A percentile compares a stretch with the other conserved stretches of the same genome.
Evolutionary conservation across 2,888 invertebrate genomes (phyloP).

Genomic region (Drosophila buzzatii): DNA sequence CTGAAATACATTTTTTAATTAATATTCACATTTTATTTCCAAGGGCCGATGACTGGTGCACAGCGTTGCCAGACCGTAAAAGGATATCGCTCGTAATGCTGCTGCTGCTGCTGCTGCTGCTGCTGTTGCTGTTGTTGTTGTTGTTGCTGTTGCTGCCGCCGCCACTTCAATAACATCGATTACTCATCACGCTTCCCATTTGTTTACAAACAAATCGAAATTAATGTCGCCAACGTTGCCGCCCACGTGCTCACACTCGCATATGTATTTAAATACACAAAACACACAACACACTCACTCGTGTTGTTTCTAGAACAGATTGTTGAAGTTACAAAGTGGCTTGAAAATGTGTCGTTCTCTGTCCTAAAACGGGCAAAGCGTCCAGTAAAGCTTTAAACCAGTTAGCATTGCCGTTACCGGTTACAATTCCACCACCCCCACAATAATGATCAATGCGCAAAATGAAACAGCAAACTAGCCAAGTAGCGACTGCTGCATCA

Average conservation of each 20-base stretch:
- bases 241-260: conserved; percentile 48
- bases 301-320: conserved; percentile 37
- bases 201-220: conserved; percentile 74
- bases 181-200: conserved; percentile 65
- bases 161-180: conserved; percentile 49
- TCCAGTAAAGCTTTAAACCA: conserved; percentile 56
- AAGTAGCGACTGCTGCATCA: conserved; percentile 19
- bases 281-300: conserved; percentile 9
- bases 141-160: not conserved
- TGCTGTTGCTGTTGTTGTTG: no score
- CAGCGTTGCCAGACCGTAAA: conserved; percentile 38
- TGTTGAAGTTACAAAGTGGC: conserved; percentile 43
- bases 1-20: conserved; percentile 20
- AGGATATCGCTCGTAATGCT: conserved; percentile 42
- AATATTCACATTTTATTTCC: conserved; percentile 21
- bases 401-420: conserved; percentile 47
- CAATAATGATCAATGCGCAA: conserved; percentile 20
- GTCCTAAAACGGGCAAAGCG: conserved; percentile 66
- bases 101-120: conserved; percentile 1
- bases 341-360: conserved; percentile 41
- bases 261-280: not conserved
- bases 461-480: conserved; percentile 11
- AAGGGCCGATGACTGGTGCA: conserved; percentile 44
- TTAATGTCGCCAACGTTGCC: conserved; percentile 57
- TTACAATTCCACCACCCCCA: conserved; percentile 58